phyloP scores from a whole-genome alignment of 1,140 invertebrate species.

The Ostrea denselamellosa region DNA sequence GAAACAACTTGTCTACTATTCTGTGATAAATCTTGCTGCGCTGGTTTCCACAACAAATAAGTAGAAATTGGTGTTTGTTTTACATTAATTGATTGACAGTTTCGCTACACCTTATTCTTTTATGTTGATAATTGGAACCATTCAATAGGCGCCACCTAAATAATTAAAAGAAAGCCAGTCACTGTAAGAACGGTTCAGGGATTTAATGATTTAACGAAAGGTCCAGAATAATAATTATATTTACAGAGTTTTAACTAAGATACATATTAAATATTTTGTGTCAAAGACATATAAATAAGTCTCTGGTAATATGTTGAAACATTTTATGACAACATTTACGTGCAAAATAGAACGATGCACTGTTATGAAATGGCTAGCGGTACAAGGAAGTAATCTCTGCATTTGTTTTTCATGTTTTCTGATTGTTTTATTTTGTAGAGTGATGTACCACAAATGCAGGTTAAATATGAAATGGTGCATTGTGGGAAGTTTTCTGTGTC shows the following conservation, averaged over 20 bases:
- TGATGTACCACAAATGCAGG: neutral
- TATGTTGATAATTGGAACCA: conserved; percentile 9
- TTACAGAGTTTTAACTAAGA: no score
- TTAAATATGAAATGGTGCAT: neutral
- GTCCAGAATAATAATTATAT: no score
- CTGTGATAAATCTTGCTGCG: neutral
- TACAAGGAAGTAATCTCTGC: no score
- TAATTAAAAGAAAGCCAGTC: neutral
- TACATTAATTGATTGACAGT: conserved; percentile 26
- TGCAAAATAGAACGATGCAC: no score
- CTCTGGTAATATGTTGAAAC: no score
- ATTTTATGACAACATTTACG: no score
- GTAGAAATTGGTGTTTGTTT: conserved; percentile 25
- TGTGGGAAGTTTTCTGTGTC: neutral
- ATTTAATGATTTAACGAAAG: no score
- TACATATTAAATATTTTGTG: no score
- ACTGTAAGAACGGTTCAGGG: neutral
- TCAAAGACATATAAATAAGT: no score
- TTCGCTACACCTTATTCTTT: conserved; percentile 14
- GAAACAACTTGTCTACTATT: neutral
- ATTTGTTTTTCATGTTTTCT: no score
- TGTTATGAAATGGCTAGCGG: no score
- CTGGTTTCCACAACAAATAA: neutral
- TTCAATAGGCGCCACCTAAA: conserved; percentile 14
- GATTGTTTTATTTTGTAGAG: neutral